These are phyloP conservation scores for Lamellibrachia luymesi DNA, from an alignment of 1,140 invertebrate genomes.

Conservation along the genomic window DNA sequence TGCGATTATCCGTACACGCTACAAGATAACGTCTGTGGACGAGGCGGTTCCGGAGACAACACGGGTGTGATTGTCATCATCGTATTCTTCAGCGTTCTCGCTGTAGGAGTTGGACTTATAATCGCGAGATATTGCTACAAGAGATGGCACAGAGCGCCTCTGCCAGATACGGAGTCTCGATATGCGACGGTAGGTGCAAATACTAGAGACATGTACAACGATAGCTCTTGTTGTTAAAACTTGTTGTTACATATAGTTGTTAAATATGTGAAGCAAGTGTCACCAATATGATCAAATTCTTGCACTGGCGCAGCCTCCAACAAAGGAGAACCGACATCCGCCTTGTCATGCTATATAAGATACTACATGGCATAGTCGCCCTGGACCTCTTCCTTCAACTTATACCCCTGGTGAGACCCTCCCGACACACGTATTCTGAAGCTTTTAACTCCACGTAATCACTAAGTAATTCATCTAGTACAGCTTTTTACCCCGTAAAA, in stretches of 20 bases:
- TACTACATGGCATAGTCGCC: too few species aligned
- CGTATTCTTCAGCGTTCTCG: not conserved
- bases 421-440: too few species aligned
- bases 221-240: not conserved
- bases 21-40: not conserved
- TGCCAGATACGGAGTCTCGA: not conserved
- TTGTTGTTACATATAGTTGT: too few species aligned
- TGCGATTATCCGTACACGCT: not conserved
- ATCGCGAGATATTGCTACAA: not conserved
- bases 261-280: too few species aligned
- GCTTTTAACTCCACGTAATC: too few species aligned
- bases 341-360: too few species aligned
- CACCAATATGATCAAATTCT: too few species aligned
- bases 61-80: not conserved
- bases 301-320: too few species aligned
- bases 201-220: not conserved
- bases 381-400: not conserved
- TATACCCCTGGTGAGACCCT: not conserved
- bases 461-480: too few species aligned
- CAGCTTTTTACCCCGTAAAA: too few species aligned
- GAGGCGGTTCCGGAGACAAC: not conserved
- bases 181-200: not conserved
- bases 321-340: too few species aligned
- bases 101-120: not conserved
- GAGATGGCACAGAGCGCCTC: not conserved